phyloP scores from a whole-genome alignment of 1,140 invertebrate genomes.

The Drosophila nasuta region DNA sequence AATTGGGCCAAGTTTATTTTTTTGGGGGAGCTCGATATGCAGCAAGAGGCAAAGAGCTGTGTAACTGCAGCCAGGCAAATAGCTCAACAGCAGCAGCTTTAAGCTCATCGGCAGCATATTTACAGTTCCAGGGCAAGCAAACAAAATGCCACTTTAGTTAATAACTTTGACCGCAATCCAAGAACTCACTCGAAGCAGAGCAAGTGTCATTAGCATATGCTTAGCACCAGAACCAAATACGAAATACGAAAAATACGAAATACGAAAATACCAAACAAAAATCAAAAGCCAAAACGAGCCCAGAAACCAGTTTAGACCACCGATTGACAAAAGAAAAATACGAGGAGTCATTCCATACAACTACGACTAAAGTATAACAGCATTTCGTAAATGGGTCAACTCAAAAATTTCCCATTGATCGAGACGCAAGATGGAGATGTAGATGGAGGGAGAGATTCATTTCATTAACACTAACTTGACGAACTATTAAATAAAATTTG shows the following conservation, averaged over 20 bases:
- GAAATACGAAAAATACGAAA: slow-evolving; percentile 11
- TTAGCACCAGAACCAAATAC: slow-evolving; percentile 70
- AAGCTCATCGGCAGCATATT: slow-evolving; percentile 34
- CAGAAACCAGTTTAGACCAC: slow-evolving; percentile 33
- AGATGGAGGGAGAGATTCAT: slow-evolving; percentile 29
- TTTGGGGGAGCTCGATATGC: background rate
- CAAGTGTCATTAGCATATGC: slow-evolving; percentile 77
- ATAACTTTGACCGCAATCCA: slow-evolving; percentile 78
- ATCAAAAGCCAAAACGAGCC: background rate
- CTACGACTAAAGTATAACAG: slow-evolving; percentile 7
- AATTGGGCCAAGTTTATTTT: slow-evolving; percentile 54
- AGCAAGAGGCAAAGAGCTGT: background rate
- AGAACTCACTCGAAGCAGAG: slow-evolving; percentile 46
- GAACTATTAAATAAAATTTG: slow-evolving; percentile 4
- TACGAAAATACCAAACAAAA: slow-evolving; percentile 4
- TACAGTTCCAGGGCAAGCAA: slow-evolving; percentile 39
- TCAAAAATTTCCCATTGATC: slow-evolving; percentile 55
- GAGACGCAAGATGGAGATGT: background rate
- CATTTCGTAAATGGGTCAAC: slow-evolving; percentile 61
- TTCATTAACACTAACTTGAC: slow-evolving; percentile 63
- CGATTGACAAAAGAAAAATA: slow-evolving; percentile 39
- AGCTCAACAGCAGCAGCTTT: slow-evolving; percentile 7
- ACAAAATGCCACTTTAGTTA: slow-evolving; percentile 67
- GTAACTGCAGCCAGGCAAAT: slow-evolving; percentile 12
- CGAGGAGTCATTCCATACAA: background rate